Conservation (phyloP, 2,888 invertebrate genomes). For the Heteromyza rotundicornis region DNA sequence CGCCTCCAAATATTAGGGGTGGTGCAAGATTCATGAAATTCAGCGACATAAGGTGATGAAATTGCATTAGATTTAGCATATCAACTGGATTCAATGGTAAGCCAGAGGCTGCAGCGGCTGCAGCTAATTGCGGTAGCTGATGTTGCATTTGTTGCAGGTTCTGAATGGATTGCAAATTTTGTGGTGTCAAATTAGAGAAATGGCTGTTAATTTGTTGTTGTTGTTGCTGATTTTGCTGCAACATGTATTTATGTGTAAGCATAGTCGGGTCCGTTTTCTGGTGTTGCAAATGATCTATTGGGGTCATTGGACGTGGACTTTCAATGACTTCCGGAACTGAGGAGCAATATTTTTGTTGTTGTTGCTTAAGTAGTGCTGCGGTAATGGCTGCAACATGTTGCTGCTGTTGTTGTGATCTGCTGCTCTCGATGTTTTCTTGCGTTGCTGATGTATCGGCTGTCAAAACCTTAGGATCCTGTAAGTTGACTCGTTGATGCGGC, state of each 20-base stretch:
- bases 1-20: constrained; percentile 65
- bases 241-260: constrained; percentile 26
- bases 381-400: constrained; percentile 41
- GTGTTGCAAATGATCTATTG: constrained; percentile 29
- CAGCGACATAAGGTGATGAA: constrained; percentile 89
- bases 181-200: constrained; percentile 30
- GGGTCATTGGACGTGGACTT: background rate
- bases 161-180: constrained; percentile 52
- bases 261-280: constrained; percentile 24
- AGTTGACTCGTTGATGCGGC: too few species aligned
- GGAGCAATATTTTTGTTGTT: constrained; percentile 40
- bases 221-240: constrained; percentile 29
- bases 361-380: constrained; percentile 46
- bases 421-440: too few species aligned
- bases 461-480: too few species aligned
- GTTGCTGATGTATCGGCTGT: too few species aligned
- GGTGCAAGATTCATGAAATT: constrained; percentile 96
- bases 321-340: background rate
- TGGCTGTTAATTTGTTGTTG: constrained; percentile 24
- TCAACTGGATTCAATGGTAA: constrained; percentile 85
- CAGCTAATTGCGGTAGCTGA: constrained; percentile 47
- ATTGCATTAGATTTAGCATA: constrained; percentile 82
- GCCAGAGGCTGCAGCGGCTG: constrained; percentile 46
- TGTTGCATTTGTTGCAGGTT: constrained; percentile 57
- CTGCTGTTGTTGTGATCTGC: constrained; percentile 65